Evolutionary conservation across 2,888 invertebrate genomes (phyloP).

Genomic region (Calameuta idolon): DNA sequence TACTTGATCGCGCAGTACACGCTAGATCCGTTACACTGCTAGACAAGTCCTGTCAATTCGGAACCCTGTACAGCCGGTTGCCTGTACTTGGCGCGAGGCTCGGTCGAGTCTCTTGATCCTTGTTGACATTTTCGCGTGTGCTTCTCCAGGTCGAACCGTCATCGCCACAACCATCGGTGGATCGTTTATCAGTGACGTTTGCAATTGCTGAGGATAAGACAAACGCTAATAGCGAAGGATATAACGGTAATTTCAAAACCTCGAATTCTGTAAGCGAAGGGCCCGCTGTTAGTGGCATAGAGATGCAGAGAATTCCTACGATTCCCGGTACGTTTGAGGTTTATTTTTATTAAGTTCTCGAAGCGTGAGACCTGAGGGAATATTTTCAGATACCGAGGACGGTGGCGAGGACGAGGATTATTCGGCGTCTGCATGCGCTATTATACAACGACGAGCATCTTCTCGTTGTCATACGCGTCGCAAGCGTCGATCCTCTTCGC

Average conservation of each 20-base stretch:
- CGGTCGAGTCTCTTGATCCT: neutral
- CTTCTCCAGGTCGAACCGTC: slow-evolving; percentile 69
- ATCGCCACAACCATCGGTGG: slow-evolving; percentile 78
- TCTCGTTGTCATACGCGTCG: slow-evolving; percentile 76
- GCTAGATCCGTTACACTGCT: neutral
- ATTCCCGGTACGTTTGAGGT: slow-evolving; percentile 33
- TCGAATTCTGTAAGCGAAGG: neutral
- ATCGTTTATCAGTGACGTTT: slow-evolving; percentile 80
- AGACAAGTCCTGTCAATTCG: neutral
- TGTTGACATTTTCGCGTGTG: neutral
- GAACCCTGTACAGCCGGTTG: neutral
- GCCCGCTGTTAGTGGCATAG: neutral
- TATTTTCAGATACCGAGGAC: slow-evolving; percentile 50
- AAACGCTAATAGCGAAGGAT: slow-evolving; percentile 46
- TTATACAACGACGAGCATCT: slow-evolving; percentile 83
- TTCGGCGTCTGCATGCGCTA: slow-evolving; percentile 86
- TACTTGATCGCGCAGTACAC: neutral
- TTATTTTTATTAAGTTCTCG: neutral
- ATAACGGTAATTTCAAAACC: slow-evolving; percentile 27
- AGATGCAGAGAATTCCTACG: slow-evolving; percentile 32
- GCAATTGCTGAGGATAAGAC: slow-evolving; percentile 71
- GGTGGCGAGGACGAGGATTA: slow-evolving; percentile 82
- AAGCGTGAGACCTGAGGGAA: neutral
- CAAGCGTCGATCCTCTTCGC: slow-evolving; percentile 73
- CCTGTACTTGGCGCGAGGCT: no score